Percentiles rank a stretch among this genome's conserved stretches.
These are phyloP conservation scores for Pachycephus smyrnensis DNA, from an alignment of 2,888 invertebrate genomes.

Conservation along the genomic window DNA sequence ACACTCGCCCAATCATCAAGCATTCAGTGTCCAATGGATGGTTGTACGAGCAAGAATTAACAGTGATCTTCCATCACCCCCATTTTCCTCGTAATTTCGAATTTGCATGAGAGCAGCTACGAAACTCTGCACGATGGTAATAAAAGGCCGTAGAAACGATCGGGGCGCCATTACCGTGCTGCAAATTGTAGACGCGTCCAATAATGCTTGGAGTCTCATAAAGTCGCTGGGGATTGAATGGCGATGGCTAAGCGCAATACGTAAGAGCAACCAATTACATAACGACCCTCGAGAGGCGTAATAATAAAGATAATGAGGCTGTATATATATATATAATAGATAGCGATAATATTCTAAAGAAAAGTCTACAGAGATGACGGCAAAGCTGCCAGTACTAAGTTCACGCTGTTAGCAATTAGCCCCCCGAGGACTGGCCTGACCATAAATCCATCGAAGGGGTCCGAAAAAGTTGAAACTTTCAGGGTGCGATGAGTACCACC, in stretches of 20 bases:
- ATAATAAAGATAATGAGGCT: not conserved
- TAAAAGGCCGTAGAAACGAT: conserved; percentile 23
- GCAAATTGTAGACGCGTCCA: conserved; percentile 11
- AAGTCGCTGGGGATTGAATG: not conserved
- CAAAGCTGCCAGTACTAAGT: conserved; percentile 20
- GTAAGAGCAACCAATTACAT: not conserved
- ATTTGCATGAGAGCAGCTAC: not conserved
- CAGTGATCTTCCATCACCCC: not conserved
- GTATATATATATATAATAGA: not conserved
- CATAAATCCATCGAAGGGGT: conserved; percentile 46
- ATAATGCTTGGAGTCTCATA: not conserved
- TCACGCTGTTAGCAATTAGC: conserved; percentile 56
- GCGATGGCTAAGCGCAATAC: not conserved
- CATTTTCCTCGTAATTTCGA: not conserved
- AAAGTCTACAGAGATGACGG: not conserved
- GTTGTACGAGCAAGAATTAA: not conserved
- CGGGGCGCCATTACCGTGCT: conserved; percentile 19
- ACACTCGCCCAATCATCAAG: not conserved
- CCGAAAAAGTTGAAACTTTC: conserved; percentile 28
- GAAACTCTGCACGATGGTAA: conserved; percentile 12
- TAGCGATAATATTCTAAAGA: not conserved
- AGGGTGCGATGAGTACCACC: conserved; percentile 51
- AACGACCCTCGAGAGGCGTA: not conserved
- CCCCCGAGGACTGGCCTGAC: conserved; percentile 44
- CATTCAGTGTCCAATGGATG: not conserved